Evolutionary conservation across 2,888 invertebrate genomes (phyloP).

Genomic region (Callinectes sapidus): DNA sequence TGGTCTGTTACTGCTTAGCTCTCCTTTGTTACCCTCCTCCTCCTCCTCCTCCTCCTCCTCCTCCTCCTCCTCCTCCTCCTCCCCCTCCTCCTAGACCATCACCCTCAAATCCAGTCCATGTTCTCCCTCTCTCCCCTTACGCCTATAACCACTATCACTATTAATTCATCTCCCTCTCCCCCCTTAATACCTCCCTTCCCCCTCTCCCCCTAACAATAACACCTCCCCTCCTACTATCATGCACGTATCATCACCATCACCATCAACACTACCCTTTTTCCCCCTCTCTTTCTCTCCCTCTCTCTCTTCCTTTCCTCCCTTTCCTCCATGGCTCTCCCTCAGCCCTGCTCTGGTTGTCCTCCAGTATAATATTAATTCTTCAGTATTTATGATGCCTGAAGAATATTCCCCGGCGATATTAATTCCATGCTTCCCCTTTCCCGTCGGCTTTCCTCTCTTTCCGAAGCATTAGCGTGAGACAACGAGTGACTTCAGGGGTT

Average conservation of each 20-base stretch:
- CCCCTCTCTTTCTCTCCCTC: background rate
- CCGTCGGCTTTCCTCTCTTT: background rate
- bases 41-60: background rate
- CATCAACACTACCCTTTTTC: background rate
- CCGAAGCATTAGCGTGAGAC: background rate
- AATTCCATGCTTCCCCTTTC: background rate
- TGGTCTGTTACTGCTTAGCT: background rate
- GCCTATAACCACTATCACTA: background rate
- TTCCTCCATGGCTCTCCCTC: background rate
- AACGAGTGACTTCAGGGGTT: background rate
- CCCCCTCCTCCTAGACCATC: background rate
- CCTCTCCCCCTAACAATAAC: background rate
- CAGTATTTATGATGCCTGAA: constrained; percentile 7
- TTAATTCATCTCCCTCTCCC: background rate
- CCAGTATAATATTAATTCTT: constrained; percentile 21
- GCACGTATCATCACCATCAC: constrained; percentile 24
- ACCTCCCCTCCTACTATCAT: background rate
- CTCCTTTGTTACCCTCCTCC: background rate
- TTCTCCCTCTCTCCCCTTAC: background rate
- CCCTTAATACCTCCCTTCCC: background rate
- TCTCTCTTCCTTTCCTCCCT: background rate
- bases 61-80: background rate
- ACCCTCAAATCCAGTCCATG: background rate
- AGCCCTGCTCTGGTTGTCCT: background rate
- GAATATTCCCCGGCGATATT: constrained; percentile 10